Evolutionary conservation across 2,113 vertebrate species (phyloP).

Genomic region (Osmerus mordax): DNA sequence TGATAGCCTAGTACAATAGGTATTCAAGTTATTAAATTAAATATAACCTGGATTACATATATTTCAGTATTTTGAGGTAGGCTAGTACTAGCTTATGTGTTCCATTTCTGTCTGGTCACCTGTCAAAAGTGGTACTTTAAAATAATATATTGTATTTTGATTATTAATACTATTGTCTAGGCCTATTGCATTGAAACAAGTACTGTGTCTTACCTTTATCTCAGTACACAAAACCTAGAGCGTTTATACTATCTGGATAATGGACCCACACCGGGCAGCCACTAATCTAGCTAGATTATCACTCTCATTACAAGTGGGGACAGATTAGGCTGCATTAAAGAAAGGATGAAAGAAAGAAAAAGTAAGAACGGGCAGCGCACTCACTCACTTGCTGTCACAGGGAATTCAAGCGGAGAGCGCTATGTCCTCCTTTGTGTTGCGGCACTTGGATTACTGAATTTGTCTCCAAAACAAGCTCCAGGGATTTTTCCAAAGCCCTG

Average conservation of each 20-base stretch:
- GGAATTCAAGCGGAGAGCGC: constrained; percentile 54
- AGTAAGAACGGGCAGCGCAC: constrained; percentile 40
- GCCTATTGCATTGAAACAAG: no score
- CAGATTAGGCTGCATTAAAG: constrained; percentile 42
- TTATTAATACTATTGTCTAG: no score
- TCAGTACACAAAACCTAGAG: no score
- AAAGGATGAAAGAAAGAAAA: constrained; percentile 36
- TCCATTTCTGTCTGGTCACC: no score
- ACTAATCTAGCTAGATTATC: constrained; percentile 46
- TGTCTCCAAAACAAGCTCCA: constrained; percentile 46
- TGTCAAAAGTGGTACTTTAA: no score
- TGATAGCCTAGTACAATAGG: no score
- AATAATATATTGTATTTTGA: no score
- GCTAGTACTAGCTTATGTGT: no score
- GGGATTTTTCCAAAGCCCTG: constrained; percentile 40
- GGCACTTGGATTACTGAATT: constrained; percentile 55
- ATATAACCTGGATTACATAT: no score
- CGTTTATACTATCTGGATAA: constrained; percentile 12
- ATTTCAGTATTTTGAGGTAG: no score
- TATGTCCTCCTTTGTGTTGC: constrained; percentile 46
- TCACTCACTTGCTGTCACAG: constrained; percentile 66
- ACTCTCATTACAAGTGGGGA: constrained; percentile 38
- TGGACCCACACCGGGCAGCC: constrained; percentile 23
- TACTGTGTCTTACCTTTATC: no score
- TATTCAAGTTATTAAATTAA: no score